Conservation (phyloP, 92 coral and sea anemone genomes). For the Blastomussa wellsi region DNA sequence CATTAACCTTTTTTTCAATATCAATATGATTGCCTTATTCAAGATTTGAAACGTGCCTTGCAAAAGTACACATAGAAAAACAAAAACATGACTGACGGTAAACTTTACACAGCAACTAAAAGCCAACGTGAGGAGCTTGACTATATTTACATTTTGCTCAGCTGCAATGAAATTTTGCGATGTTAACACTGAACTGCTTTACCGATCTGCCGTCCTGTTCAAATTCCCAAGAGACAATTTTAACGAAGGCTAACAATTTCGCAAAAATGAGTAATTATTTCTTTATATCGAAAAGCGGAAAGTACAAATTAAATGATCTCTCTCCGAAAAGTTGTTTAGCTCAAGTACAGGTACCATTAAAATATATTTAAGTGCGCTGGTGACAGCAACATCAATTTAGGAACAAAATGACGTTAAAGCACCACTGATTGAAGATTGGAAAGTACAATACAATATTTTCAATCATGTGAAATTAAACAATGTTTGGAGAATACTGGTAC, state of each 20-base stretch:
- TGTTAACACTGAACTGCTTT: neutral
- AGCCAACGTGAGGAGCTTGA: neutral
- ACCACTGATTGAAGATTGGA: neutral
- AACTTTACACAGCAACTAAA: neutral
- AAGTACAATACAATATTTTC: neutral
- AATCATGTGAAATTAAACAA: neutral
- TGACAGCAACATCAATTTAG: neutral
- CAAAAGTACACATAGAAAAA: neutral
- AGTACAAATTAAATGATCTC: too few species aligned
- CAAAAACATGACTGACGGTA: neutral
- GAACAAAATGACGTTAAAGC: neutral
- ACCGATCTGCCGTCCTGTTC: neutral
- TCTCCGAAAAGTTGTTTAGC: neutral
- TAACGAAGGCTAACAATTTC: neutral
- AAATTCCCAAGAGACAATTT: neutral
- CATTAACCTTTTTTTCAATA: neutral
- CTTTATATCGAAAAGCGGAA: neutral
- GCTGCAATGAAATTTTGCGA: neutral
- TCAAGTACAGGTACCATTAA: neutral
- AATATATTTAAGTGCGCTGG: neutral
- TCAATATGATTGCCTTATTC: neutral
- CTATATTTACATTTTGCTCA: slow-evolving; percentile 1
- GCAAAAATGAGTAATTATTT: neutral
- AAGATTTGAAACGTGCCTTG: slow-evolving; percentile 12
- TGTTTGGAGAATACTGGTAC: too few species aligned